phyloP scores from a whole-genome alignment of 2,888 invertebrate genomes.

The Drosophila longiperda region DNA sequence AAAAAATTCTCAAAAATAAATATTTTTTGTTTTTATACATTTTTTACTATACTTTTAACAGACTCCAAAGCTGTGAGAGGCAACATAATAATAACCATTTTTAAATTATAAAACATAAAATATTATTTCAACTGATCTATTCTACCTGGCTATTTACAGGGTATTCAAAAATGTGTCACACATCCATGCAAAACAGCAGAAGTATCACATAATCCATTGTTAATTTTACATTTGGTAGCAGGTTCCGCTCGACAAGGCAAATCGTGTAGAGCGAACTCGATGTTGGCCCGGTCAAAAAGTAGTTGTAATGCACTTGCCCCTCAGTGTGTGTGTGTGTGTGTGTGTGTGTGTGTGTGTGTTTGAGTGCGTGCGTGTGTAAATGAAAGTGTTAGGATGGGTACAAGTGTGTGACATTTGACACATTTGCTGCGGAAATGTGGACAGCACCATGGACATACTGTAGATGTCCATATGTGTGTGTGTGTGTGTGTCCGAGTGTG shows the following conservation, averaged over 20 bases:
- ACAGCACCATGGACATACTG: slow-evolving; percentile 21
- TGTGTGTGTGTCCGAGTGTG: background rate
- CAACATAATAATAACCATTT: background rate
- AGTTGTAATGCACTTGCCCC: slow-evolving; percentile 45
- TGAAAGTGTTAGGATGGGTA: slow-evolving; percentile 22
- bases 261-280: slow-evolving; percentile 24
- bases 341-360: background rate
- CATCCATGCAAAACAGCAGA: background rate
- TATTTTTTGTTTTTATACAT: background rate
- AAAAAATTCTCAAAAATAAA: background rate
- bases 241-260: slow-evolving; percentile 53
- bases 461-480: background rate
- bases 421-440: slow-evolving; percentile 56
- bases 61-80: background rate
- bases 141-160: background rate
- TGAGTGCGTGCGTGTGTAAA: slow-evolving; percentile 8
- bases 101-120: background rate
- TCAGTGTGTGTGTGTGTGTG: background rate
- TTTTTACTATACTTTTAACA: background rate
- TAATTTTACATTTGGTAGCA: slow-evolving; percentile 65
- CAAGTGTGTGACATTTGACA: slow-evolving; percentile 68
- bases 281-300: slow-evolving; percentile 41
- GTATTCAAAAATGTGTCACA: slow-evolving; percentile 5
- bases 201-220: slow-evolving; percentile 54
- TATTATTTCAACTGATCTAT: background rate